Evolutionary conservation across 2,888 invertebrate species (phyloP).

Genomic region (Zele albiditarsus): DNA sequence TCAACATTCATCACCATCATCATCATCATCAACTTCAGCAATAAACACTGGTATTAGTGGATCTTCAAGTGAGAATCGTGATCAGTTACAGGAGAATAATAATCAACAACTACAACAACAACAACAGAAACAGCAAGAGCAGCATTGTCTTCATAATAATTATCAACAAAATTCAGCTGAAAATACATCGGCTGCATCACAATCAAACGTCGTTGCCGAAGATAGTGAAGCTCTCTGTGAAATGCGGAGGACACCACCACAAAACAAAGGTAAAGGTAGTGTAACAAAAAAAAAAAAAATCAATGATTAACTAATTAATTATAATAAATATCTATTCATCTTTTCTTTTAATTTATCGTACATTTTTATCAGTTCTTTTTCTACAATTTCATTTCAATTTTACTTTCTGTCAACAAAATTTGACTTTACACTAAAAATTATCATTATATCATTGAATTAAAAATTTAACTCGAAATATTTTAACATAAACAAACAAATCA

Average conservation of each 20-base stretch:
- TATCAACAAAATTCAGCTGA: constrained; percentile 56
- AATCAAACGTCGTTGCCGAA: constrained; percentile 58
- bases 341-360: no score
- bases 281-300: neutral
- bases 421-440: no score
- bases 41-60: constrained; percentile 54
- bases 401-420: no score
- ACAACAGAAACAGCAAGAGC: no score
- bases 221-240: constrained; percentile 72
- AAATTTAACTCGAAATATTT: no score
- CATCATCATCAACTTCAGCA: constrained; percentile 53
- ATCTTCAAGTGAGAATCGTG: constrained; percentile 49
- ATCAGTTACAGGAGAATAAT: constrained; percentile 46
- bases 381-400: no score
- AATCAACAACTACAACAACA: constrained; percentile 44
- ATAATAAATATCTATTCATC: neutral
- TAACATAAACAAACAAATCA: no score
- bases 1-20: constrained; percentile 48
- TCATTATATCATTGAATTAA: no score
- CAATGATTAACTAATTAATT: neutral
- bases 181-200: constrained; percentile 55
- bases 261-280: constrained; percentile 74
- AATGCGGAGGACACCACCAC: constrained; percentile 77
- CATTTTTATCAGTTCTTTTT: no score
- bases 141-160: constrained; percentile 54